Evolutionary conservation across 1,140 invertebrate species (phyloP).

Genomic region (Lucilia sericata): DNA sequence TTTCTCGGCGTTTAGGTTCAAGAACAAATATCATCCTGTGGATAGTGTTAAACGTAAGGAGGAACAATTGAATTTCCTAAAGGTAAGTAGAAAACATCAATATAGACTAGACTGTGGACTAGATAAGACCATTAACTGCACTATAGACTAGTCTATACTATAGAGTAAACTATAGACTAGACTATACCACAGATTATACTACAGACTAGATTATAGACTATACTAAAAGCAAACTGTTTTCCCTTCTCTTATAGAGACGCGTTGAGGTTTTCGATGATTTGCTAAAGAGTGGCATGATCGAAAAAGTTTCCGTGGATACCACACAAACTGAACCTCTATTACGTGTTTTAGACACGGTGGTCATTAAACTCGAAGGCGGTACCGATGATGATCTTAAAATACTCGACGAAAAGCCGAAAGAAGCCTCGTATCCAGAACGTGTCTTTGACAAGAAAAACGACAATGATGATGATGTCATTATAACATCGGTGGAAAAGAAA

Average conservation of each 20-base stretch:
- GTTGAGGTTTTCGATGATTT: constrained; percentile 92
- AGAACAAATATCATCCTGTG: constrained; percentile 98
- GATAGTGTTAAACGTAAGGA: constrained; percentile 92
- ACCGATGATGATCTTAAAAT: constrained; percentile 92
- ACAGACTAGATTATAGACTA: too few relatives aligned
- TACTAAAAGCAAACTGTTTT: too few relatives aligned
- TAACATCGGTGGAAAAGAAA: constrained; percentile 59
- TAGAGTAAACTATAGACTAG: too few relatives aligned
- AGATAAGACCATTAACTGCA: too few relatives aligned
- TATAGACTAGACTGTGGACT: too few relatives aligned
- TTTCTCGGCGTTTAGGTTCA: constrained; percentile 84
- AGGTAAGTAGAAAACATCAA: constrained; percentile 71
- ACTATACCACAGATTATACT: too few relatives aligned
- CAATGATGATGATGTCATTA: constrained; percentile 59
- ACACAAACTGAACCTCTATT: constrained; percentile 89
- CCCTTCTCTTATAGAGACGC: constrained; percentile 72
- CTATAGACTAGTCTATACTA: too few relatives aligned
- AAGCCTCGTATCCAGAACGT: constrained; percentile 50
- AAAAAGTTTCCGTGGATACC: constrained; percentile 86
- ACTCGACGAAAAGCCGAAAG: constrained; percentile 76
- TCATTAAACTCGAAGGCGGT: constrained; percentile 97
- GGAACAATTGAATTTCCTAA: constrained; percentile 85
- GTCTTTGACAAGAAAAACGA: constrained; percentile 65
- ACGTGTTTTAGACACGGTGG: constrained; percentile 93
- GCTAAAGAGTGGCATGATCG: constrained; percentile 79